Percentiles rank a stretch among this genome's conserved stretches.
Conservation (phyloP, 2,888 invertebrate species). For the Rhabditophanes sp. region DNA sequence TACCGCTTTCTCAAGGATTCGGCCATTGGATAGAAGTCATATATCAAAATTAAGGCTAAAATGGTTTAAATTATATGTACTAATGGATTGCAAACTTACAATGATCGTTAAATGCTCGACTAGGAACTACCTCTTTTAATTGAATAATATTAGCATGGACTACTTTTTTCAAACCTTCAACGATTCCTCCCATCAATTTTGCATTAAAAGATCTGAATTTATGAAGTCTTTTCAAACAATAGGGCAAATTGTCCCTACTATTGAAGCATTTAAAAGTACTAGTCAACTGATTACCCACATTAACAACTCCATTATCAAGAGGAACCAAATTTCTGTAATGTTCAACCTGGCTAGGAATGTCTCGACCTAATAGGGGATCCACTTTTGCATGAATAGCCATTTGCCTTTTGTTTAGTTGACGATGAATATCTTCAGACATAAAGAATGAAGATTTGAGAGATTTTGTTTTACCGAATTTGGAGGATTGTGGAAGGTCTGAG, state of each 20-base stretch:
- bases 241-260: slow-evolving; percentile 20
- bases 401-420: too few species aligned
- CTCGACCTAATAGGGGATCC: too few species aligned
- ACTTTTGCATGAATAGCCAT: too few species aligned
- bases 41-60: slow-evolving; percentile 79
- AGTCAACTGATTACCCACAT: too few species aligned
- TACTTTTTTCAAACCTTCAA: slow-evolving; percentile 85
- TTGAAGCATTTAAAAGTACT: slow-evolving; percentile 18
- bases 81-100: slow-evolving; percentile 54
- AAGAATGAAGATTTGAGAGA: too few species aligned
- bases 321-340: slow-evolving; percentile 1
- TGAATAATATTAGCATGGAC: slow-evolving; percentile 78
- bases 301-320: background rate
- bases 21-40: slow-evolving; percentile 80
- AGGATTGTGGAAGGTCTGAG: too few species aligned
- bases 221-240: slow-evolving; percentile 20
- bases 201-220: slow-evolving; percentile 61
- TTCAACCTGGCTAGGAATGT: slow-evolving; percentile 2
- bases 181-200: slow-evolving; percentile 65
- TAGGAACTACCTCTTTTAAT: slow-evolving; percentile 76
- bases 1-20: slow-evolving; percentile 72
- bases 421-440: too few species aligned
- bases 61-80: background rate
- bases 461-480: too few species aligned
- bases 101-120: slow-evolving; percentile 85